Base-by-base conservation (phyloP, 2,888 invertebrate species). In the Podabrus alpinus region DNA sequence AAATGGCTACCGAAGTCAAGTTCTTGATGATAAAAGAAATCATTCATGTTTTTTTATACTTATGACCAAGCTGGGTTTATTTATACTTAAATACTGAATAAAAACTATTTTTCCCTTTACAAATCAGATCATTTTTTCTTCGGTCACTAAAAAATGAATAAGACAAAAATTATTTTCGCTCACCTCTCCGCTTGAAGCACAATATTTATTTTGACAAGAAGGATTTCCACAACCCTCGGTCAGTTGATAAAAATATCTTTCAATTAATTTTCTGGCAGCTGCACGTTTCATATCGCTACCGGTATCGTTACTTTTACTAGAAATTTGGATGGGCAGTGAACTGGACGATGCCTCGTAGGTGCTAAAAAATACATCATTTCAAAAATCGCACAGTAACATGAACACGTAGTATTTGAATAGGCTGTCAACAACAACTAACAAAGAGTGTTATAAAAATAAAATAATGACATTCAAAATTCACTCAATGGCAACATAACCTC, bases 181-280 rank as follows among this genome's bases (percentile, higher is more conserved):
- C 88, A 96, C 95, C 89, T 94, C 92, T 83, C 95, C 95, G 88
- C 95, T 96, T 15, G 97, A 97, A 80, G 96, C 96, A 89, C 97
- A 97, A 86, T 93, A 91, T 84, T 92, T 91, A 88, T 97, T 97
- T 83, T 92, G 91, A 88, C 97, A 97, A 82, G 91, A 90, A n/a
- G 92, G 90, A 87, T 96, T 95, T 19, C 97, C 97, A 88, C 97
- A 97, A 81, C 97, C 97, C 86, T 96, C 95, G 61, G 94, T 93
- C 79, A 97, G 89, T 88, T 97, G 97, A 88, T 95, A 96, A 87
- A 97, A 97, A 88, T 97, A 97, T 84, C 95, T 91, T 88, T 97
- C 96, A 80, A 97, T 97, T 79, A 96, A 89, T 86, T 94, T 94
- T 87, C 93, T 95, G 60, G 95, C 96, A 64, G 93, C 92, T 74